Percentiles rank a stretch among this genome's conserved stretches.
phyloP scores from a whole-genome alignment of 2,797 vertebrate species.

The Cyclopterus lumpus region DNA sequence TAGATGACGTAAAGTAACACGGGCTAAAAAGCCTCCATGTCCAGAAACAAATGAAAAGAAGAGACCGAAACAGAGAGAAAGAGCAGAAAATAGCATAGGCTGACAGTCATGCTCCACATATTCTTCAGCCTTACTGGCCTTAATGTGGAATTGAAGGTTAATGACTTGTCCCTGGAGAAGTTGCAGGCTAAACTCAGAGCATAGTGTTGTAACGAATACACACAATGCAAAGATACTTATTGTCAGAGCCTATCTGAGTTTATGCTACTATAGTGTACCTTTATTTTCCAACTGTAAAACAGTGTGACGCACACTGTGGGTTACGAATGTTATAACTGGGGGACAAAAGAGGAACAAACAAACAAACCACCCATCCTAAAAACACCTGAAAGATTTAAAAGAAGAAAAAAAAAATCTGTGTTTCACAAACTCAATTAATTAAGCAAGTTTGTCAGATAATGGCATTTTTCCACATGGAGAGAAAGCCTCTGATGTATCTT shows the following conservation, averaged over 20 bases:
- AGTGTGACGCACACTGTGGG: too few species aligned
- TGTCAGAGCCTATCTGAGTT: neutral
- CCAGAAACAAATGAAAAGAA: constrained; percentile 11
- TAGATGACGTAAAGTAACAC: constrained; percentile 38
- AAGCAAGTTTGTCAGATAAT: neutral
- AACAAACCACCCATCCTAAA: neutral
- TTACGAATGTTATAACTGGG: neutral
- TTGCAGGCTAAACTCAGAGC: constrained; percentile 39
- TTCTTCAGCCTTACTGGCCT: constrained; percentile 30
- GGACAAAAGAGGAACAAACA: neutral
- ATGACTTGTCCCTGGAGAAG: constrained; percentile 45
- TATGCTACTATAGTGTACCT: neutral
- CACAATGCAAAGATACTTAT: constrained; percentile 9
- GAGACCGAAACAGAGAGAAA: constrained; percentile 4
- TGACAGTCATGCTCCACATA: constrained; percentile 28
- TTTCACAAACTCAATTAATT: too few species aligned
- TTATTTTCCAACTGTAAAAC: neutral
- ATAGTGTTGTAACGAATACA: constrained; percentile 17
- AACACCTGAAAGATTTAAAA: neutral
- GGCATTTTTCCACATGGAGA: constrained; percentile 30
- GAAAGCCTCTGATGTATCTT: constrained; percentile 56
- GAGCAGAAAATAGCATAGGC: constrained; percentile 14
- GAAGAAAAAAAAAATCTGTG: neutral
- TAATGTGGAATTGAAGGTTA: constrained; percentile 49
- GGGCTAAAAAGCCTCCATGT: constrained; percentile 54